Base-by-base conservation (phyloP, 1,140 invertebrate species). In the Drosophila ambigua region DNA sequence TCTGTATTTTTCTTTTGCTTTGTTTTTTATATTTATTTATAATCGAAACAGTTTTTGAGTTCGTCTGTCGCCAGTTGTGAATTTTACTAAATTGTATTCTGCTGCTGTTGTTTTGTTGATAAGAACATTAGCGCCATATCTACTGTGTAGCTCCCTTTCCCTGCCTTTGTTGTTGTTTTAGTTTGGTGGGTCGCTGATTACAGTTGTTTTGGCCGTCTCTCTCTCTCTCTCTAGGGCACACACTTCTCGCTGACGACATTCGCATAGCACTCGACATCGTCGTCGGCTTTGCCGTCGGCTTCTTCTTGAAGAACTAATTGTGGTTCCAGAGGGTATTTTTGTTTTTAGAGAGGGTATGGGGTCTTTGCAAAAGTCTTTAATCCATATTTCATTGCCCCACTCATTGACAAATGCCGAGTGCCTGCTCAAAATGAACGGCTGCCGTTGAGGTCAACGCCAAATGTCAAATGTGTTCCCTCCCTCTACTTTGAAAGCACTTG, bases 71-170 rank as follows among this genome's bases (percentile, higher is more conserved):
- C 59, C 48, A 63, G 48, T 61, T 46, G 61, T 48, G 15, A 58
- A 54, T 58, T 66, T 39, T 62, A 64, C 45, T 55, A 65, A 45
- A 68, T 76, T 46, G 28, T 69, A 50, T 63, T 64, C 52, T n/a
- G 60, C 26, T 54, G 11, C 35, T 39, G 35, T 48, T 60, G 57
- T 72, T 65, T 28, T 69, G 8, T 45, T 23, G 81, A 85, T 85
- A 85, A 78, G 54, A 77, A 71, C 52, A 57, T 61, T 64, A 81
- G 63, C 68, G 77, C 48, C 61, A 64, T 82, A 84, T 84, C 72
- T 63, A 52, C 16, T 24, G 67, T 73, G 23, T 28, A 60, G 8
- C 60, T 24, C 41, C 43, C 35, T 39, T 16, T 5, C 35, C 28
- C 59, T 54, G 41, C 44, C n/a, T 23, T 41, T 62, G 13, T 60